Evolutionary conservation across 2,113 vertebrate species (phyloP).

Genomic region (Ramphastos sulfuratus): DNA sequence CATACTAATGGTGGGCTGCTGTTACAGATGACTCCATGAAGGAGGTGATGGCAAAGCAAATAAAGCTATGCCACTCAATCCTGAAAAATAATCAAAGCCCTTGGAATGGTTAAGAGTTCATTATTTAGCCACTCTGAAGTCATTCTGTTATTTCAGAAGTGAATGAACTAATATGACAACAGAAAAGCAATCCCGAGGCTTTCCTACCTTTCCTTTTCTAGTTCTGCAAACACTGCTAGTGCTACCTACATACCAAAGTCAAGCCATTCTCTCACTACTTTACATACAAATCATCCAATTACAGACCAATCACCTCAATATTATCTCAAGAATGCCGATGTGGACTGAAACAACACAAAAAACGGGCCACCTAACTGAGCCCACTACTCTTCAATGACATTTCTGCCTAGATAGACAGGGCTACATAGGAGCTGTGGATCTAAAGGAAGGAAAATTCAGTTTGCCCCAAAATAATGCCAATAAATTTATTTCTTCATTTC

Average conservation of each 20-base stretch:
- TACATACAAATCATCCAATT: background rate
- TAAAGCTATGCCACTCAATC: background rate
- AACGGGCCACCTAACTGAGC: background rate
- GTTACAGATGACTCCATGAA: rapidly evolving
- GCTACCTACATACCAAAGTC: background rate
- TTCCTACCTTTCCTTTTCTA: background rate
- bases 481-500: background rate
- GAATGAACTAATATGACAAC: background rate
- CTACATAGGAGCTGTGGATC: background rate
- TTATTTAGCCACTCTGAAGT: background rate
- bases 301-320: background rate
- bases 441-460: background rate
- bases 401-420: rapidly evolving
- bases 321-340: background rate
- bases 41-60: background rate
- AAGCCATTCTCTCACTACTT: background rate
- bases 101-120: background rate
- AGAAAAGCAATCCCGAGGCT: background rate
- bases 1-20: background rate
- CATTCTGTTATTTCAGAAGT: background rate
- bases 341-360: background rate
- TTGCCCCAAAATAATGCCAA: rapidly evolving
- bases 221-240: background rate
- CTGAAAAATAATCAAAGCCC: background rate
- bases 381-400: background rate